Evolutionary conservation across 2,888 invertebrate genomes (phyloP), one percentile per base, ranked within the genome.

Genomic region (Pollenia angustigena): DNA sequence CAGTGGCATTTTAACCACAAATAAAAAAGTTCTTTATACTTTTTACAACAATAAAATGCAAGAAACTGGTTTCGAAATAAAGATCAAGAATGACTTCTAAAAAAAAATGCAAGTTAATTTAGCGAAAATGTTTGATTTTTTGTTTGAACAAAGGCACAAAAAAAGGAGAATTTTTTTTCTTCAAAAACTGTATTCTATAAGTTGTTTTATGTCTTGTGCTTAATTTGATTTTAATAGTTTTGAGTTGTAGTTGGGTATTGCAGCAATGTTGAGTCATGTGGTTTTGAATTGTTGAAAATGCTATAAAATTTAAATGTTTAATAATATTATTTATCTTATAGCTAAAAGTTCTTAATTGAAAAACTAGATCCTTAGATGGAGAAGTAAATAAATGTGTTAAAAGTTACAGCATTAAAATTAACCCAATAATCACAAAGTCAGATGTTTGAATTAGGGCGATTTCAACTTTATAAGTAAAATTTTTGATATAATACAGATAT

Each of bases 101-200:
- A 58, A 72, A n/a, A 62, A 23, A 71, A 71, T 81, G 54, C 66
- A 74, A 58, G 74, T 74, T 58, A 72, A 74, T 81, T 74, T 56
- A 56, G 54, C 62, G 32, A 54, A 62, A 80, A 42, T 14, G n/a
- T 56, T 58, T 40, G 12, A 42, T n/a, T 40, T 64, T 60, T 75
- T 18, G 50, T 50, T 18, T 18, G 62, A 56, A 69, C 11, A 80
- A 62, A 44, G 32, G 46, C 50, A 44, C 10, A 40, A 50, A 60
- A 64, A 74, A 46, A 46, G 32, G 7, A 10, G 7, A 14, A 40
- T 54, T 66, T 64, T 64, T n/a, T 40, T 32, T 64, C 6, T 64
- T 66, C 14, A 46, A 32, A 32, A 6, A 32, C 32, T 46, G 14
- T 46, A 10, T 32, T 11, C n/a, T n/a, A 32, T 23, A 50, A 50